Evolutionary conservation across 92 coral and sea anemone genomes (phyloP).

Genomic region (Paramuricea clavata): DNA sequence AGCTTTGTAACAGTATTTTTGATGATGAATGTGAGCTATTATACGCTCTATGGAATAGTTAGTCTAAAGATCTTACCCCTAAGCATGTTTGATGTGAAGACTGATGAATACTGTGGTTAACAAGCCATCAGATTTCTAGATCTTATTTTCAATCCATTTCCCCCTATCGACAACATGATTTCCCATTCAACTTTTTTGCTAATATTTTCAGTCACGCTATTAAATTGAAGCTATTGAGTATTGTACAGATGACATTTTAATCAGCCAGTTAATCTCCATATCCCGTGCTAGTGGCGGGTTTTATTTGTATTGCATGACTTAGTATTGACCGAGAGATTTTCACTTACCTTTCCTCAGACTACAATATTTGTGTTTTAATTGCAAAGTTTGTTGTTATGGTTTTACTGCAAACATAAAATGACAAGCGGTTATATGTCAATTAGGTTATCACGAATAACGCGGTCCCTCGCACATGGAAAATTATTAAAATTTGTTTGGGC

Average conservation of each 20-base stretch:
- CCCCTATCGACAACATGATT: background rate
- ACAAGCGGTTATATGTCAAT: background rate
- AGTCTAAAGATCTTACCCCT: too few relatives aligned
- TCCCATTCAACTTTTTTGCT: background rate
- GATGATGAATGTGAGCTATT: too few relatives aligned
- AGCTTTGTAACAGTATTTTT: too few relatives aligned
- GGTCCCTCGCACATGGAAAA: background rate
- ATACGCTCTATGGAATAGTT: too few relatives aligned
- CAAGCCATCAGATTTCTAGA: background rate
- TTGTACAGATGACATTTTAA: background rate
- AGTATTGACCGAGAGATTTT: constrained; percentile 23
- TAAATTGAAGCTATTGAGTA: background rate
- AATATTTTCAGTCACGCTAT: constrained; percentile 22
- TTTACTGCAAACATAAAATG: background rate
- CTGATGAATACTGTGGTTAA: background rate
- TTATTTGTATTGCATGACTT: background rate
- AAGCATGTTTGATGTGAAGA: background rate
- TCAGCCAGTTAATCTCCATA: constrained; percentile 28
- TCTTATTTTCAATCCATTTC: background rate
- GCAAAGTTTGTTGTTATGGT: constrained; percentile 17
- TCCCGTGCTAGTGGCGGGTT: constrained; percentile 28
- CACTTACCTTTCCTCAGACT: background rate
- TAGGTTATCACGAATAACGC: constrained; percentile 9
- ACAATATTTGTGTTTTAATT: constrained; percentile 7
- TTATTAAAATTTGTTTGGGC: constrained; percentile 2